Percentiles rank a stretch among this genome's conserved stretches.
Conservation (phyloP, 2,888 invertebrate genomes). For the Lottia gigantea region DNA sequence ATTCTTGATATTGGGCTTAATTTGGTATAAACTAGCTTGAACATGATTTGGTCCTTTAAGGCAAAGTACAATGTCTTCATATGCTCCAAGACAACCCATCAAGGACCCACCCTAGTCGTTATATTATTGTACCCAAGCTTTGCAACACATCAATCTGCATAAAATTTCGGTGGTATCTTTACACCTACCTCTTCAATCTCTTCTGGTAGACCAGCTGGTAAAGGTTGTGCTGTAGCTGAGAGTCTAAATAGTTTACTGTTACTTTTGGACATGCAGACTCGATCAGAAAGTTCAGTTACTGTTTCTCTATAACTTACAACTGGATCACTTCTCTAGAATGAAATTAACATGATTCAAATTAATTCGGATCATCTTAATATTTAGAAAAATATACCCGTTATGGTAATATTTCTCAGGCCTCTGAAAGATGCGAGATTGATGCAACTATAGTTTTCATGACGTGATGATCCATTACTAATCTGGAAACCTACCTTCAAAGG, state of each 20-base stretch:
- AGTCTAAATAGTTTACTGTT: constrained; percentile 99
- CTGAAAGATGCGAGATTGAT: too few species aligned
- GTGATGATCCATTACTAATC: neutral
- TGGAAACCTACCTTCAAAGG: constrained; percentile 67
- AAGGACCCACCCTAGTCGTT: too few species aligned
- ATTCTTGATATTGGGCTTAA: too few species aligned
- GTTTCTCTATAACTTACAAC: constrained; percentile 91
- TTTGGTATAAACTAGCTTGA: too few species aligned
- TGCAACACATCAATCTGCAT: neutral
- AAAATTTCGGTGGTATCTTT: neutral
- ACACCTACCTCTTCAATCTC: constrained; percentile 87
- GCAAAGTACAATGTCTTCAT: neutral
- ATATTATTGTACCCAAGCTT: neutral
- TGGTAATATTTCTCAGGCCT: too few species aligned
- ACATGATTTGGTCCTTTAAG: too few species aligned
- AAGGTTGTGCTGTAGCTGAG: constrained; percentile 93
- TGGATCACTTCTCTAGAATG: constrained; percentile 96
- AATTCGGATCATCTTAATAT: too few species aligned
- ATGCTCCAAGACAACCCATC: neutral
- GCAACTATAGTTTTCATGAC: too few species aligned
- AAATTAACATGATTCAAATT: too few species aligned
- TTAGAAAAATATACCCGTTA: too few species aligned
- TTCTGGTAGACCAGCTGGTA: constrained; percentile 97
- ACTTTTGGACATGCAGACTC: constrained; percentile 97
- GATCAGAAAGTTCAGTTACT: constrained; percentile 90